Base-by-base conservation (phyloP, 2,113 vertebrate species). In the Conger conger region DNA sequence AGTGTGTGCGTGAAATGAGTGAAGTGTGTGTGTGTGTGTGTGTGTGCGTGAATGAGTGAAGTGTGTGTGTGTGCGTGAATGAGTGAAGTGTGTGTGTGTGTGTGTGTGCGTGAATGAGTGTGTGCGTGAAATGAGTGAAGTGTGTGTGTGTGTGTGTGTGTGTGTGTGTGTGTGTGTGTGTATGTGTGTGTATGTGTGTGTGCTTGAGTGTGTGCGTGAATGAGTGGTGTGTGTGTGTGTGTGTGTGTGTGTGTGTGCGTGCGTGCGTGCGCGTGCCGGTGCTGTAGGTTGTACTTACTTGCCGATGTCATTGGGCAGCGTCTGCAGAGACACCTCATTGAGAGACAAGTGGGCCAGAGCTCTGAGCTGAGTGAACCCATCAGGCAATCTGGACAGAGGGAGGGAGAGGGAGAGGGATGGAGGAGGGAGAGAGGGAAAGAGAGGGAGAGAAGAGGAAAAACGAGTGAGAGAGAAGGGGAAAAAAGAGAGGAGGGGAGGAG, bases 351-450 rank as follows among this genome's bases (percentile, higher is more conserved):
- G 97, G 82, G 97, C 97, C 85, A 99, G 90, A 86, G 97, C 96
- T 86, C 97, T 94, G 38, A 99, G 95, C 91, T 99, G 97, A 0
- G 98, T 99, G 93, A 99, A 99, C 87, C 98, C 97, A 88, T 99
- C 98, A 0, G 98, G 98, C 80, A 99, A 96, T 91, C 98, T 99
- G 90, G 4, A 36, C 76, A 8, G 50, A 0, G 30, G 53, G 20
- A 40, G 13, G 54, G 30, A 45, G 4, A 50, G 36, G 17, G 37
- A 54, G 16, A 79, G 3, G 0, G 16, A n/a, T 1, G 63, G 36
- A 53, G 15, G 73, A 36, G 27, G 30, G 17, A 40, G 17, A 37
- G 76, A 16, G 77, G 27, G 38, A 11, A 54, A n/a, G 78, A 33
- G 4, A 11, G n/a, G 27, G 68, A 17, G 16, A 76, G 45, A 13